These are phyloP conservation scores for Dromiciops gliroides DNA, from an alignment of 2,113 vertebrate species.

Conservation along the genomic window DNA sequence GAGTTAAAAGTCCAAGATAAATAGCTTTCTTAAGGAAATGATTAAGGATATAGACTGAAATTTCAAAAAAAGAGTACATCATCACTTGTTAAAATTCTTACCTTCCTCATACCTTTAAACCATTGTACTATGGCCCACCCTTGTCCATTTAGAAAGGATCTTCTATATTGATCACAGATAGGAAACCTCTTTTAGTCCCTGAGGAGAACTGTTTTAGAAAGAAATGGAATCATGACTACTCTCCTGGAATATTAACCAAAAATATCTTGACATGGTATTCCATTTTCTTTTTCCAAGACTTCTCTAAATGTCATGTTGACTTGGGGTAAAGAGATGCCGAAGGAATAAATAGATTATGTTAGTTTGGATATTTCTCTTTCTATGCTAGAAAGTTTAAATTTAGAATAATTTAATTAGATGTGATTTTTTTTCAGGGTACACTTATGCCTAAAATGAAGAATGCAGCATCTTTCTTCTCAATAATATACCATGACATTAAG, in stretches of 20 bases:
- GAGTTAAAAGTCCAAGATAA: background rate
- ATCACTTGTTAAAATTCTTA: background rate
- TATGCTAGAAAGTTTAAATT: background rate
- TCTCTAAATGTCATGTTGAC: background rate
- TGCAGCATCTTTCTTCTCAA: background rate
- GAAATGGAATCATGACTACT: background rate
- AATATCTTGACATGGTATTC: background rate
- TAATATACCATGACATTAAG: background rate
- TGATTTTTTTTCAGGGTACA: background rate
- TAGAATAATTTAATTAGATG: background rate
- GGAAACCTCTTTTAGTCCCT: background rate
- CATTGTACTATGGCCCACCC: background rate
- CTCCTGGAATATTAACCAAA: background rate
- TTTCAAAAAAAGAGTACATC: background rate
- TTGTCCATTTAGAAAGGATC: background rate
- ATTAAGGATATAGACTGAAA: background rate
- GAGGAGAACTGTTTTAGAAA: background rate
- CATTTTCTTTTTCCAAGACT: background rate
- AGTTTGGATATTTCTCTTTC: background rate
- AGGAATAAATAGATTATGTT: background rate
- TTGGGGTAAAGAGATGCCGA: background rate
- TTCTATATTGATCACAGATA: background rate
- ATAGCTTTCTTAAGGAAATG: background rate
- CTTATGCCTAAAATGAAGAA: background rate
- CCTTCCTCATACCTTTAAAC: background rate